These are phyloP conservation scores for Aradophagus sp. DNA, from an alignment of 1,140 invertebrate species.

Conservation along the genomic window DNA sequence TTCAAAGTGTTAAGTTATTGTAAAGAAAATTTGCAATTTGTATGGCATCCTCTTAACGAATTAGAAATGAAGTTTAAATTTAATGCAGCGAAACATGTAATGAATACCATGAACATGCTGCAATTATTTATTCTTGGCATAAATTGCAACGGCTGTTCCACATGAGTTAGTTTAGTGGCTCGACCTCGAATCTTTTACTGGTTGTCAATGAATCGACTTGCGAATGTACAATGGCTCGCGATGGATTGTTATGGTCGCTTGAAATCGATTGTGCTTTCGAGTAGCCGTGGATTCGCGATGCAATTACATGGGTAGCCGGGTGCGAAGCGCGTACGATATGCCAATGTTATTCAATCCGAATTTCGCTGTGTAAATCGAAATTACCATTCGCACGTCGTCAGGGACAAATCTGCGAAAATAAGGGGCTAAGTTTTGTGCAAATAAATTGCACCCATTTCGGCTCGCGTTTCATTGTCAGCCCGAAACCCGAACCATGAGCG, in stretches of 20 bases:
- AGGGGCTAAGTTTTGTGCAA: too few species aligned
- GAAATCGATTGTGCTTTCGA: slow-evolving; percentile 38
- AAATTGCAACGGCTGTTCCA: slow-evolving; percentile 1
- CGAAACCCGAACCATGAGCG: too few species aligned
- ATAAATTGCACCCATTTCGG: too few species aligned
- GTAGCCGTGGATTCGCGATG: slow-evolving; percentile 22
- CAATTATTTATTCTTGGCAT: too few species aligned
- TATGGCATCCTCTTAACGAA: too few species aligned
- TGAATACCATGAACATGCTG: too few species aligned
- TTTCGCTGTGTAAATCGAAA: slow-evolving; percentile 34
- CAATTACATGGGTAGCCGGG: slow-evolving; percentile 43
- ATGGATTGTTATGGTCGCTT: slow-evolving; percentile 39
- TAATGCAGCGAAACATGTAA: too few species aligned
- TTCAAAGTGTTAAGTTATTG: too few species aligned
- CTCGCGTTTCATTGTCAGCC: too few species aligned
- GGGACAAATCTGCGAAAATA: slow-evolving; percentile 13
- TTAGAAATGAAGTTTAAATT: too few species aligned
- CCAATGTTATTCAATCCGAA: slow-evolving; percentile 30
- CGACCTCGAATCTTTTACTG: slow-evolving; percentile 24
- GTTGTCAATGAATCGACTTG: slow-evolving; percentile 19
- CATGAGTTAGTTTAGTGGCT: slow-evolving; percentile 12
- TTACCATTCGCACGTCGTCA: slow-evolving; percentile 19
- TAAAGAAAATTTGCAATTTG: too few species aligned
- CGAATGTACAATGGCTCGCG: slow-evolving; percentile 16
- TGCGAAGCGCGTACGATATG: slow-evolving; percentile 33